Base-by-base conservation (phyloP, 2,888 invertebrate genomes). In the Brenthis hecate region DNA sequence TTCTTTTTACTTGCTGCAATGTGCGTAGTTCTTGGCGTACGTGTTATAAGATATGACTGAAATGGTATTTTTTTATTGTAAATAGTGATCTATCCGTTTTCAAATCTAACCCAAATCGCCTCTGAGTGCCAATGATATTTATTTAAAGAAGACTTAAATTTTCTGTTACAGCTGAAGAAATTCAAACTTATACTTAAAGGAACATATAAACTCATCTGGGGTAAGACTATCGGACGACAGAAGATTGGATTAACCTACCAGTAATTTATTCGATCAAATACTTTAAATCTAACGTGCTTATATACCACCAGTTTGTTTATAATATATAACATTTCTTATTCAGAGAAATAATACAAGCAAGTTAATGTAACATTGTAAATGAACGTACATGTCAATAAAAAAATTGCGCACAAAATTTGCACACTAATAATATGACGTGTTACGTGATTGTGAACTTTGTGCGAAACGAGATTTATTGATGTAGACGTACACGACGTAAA, bases 141-240 rank as follows among this genome's bases (percentile, higher is more conserved):
- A n/a, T 16, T 43, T 66, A 63, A 65, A 14, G 28, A 23, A 47
- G 48, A 19, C 53, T 63, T n/a, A 16, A 61, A 36, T 16, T 72
- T 71, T 69, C 56, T 72, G 66, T 72, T 72, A 69, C 71, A 72
- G 71, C 63, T 58, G 64, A 71, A 66, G 69, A 66, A 69, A 69
- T 47, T 57, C 56, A 66, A 56, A 62, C 13, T 64, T 43, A 66
- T 68, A 43, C 58, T 63, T 56, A 57, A 64, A 56, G 60, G 69
- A 69, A 66, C 62, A 69, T 32, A 32, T 28, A 47, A 43, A 19
- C 16, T 32, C 23, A 8, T 57, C 54, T 47, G 57, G n/a, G 48
- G 16, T 55, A 51, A 66, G 57, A 6, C 51, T 63, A 50, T 67
- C 56, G 51, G 36, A 55, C 28, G 47, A 48, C 47, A 56, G 66